Evolutionary conservation across 2,113 vertebrate genomes (phyloP).

Genomic region (Malurus elegans): DNA sequence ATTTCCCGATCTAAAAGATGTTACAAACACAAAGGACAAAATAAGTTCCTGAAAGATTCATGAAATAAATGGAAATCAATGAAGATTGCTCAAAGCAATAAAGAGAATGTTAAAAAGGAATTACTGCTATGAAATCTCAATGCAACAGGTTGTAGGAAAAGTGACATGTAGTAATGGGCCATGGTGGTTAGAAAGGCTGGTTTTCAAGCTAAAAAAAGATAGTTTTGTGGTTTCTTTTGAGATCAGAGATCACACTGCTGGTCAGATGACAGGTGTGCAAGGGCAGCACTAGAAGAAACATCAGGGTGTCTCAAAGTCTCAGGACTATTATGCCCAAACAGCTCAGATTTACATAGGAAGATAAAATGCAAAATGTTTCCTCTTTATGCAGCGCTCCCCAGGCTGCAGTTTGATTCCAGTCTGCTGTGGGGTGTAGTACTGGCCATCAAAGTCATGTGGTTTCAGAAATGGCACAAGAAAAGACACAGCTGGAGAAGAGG

Average conservation of each 20-base stretch:
- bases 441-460: not conserved
- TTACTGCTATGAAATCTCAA: not conserved
- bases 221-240: not conserved
- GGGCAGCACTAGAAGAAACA: not conserved
- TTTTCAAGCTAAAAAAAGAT: not conserved
- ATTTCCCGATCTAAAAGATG: not conserved
- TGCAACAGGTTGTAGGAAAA: not conserved
- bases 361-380: not conserved
- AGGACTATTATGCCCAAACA: not conserved
- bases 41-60: not conserved
- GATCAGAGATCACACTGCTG: not conserved
- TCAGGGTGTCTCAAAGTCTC: not conserved
- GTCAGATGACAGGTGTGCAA: not conserved
- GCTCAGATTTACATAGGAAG: not conserved
- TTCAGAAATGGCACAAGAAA: not conserved
- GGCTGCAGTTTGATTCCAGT: not conserved
- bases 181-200: not conserved
- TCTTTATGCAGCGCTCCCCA: not conserved
- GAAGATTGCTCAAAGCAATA: not conserved
- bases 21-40: not conserved
- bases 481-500: not conserved
- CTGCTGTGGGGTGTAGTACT: not conserved
- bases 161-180: not conserved
- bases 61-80: not conserved
- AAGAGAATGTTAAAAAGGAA: not conserved